Evolutionary conservation across 2,888 invertebrate species (phyloP), one percentile per base, ranked within the genome.

Genomic region (Drosophila maculinotata): DNA sequence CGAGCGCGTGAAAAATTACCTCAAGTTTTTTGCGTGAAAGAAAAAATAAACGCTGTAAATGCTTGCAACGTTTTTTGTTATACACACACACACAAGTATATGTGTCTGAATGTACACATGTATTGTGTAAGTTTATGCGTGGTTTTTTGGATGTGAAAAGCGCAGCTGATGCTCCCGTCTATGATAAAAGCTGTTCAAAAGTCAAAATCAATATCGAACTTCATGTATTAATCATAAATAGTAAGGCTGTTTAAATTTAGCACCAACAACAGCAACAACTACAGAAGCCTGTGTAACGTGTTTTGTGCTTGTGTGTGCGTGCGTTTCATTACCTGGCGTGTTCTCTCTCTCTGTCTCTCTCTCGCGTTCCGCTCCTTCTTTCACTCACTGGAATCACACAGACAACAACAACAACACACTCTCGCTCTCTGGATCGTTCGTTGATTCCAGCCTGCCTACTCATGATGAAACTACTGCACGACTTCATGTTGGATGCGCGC

Each of bases 401-500:
- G 2, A 20, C 20, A 4, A 2, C n/a, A n/a, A n/a, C n/a, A n/a
- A n/a, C n/a, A n/a, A 35, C 33, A 36, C 41, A 52, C 63, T 66
- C 65, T 79, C 73, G 38, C 36, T 57, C 62, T 64, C 60, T 60
- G 77, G 70, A 70, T 77, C 73, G 47, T 53, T 48, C 23, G 42
- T 51, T 38, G 45, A 30, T 41, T 36, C 25, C 52, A 63, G 51
- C 47, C 76, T 63, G 74, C 87, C 78, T 69, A 76, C 78, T 65
- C 85, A 90, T 85, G 86, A 91, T 91, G 91, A 91, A 91, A 86
- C 86, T 91, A 73, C 82, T 91, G 62, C 89, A 91, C 78, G 91
- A 91, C 77, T 91, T 91, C 76, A 89, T 91, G 79, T 91, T 91
- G 89, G 91, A 91, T 80, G 89, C 91, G 79, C 90, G 92, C 87